A percentile compares a stretch with the other conserved stretches of the same genome.
Evolutionary conservation across 2,888 invertebrate genomes (phyloP).

Genomic region (Cepaea hortensis): DNA sequence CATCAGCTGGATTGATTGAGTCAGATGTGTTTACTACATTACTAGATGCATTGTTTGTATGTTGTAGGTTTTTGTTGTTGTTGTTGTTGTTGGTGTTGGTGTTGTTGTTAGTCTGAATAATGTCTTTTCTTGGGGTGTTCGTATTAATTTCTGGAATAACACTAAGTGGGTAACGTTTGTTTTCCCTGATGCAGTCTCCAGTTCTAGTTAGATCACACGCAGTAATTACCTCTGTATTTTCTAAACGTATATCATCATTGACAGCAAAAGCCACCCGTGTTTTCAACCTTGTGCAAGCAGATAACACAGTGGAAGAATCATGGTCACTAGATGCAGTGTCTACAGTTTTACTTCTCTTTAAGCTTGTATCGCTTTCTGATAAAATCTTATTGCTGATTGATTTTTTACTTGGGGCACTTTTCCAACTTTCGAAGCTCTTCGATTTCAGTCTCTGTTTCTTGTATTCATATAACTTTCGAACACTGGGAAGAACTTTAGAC

Average conservation of each 20-base stretch:
- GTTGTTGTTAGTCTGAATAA: no score
- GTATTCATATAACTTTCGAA: slow-evolving; percentile 31
- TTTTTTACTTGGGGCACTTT: slow-evolving; percentile 32
- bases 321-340: neutral
- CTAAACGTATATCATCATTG: neutral
- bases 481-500: neutral
- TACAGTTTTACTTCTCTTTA: slow-evolving; percentile 17
- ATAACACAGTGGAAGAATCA: neutral
- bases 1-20: no score
- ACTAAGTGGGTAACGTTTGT: no score
- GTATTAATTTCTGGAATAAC: no score
- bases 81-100: no score
- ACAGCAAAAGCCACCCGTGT: neutral
- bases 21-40: no score
- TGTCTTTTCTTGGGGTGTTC: no score
- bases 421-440: neutral
- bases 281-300: neutral
- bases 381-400: neutral
- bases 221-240: neutral
- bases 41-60: no score
- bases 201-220: no score
- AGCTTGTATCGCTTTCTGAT: neutral
- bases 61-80: no score
- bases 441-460: slow-evolving; percentile 17
- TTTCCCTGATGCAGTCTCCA: no score